A percentile compares a stretch with the other conserved stretches of the same genome.
Evolutionary conservation across 2,888 invertebrate genomes (phyloP).

Genomic region (Teinopalpus imperialis): DNA sequence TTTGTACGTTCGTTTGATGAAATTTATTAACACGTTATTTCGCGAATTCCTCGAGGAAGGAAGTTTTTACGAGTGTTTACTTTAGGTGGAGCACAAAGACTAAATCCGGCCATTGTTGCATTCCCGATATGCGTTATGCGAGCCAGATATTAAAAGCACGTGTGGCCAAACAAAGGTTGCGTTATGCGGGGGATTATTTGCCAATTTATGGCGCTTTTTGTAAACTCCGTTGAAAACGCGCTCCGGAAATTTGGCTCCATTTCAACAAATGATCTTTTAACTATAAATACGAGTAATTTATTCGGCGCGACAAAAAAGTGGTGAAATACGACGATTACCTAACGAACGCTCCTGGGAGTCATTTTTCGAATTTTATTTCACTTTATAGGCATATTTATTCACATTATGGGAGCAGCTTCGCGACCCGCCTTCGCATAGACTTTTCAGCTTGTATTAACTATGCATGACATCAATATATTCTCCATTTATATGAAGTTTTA

Average conservation of each 20-base stretch:
- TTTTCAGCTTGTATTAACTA: no score
- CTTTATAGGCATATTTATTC: slow-evolving; percentile 22
- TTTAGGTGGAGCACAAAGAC: slow-evolving; percentile 70
- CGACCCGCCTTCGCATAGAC: no score
- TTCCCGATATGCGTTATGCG: slow-evolving; percentile 43
- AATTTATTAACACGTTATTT: slow-evolving; percentile 66
- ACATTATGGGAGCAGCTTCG: neutral
- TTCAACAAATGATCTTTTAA: slow-evolving; percentile 79
- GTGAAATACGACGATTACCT: slow-evolving; percentile 50
- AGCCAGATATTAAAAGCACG: slow-evolving; percentile 79
- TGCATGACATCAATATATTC: no score
- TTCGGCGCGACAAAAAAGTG: slow-evolving; percentile 53
- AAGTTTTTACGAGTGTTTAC: slow-evolving; percentile 75
- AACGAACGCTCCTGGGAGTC: slow-evolving; percentile 48
- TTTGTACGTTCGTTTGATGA: slow-evolving; percentile 68
- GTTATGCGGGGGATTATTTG: slow-evolving; percentile 82
- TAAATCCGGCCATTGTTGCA: slow-evolving; percentile 73
- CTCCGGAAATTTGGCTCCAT: slow-evolving; percentile 80
- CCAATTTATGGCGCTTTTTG: slow-evolving; percentile 82
- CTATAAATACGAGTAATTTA: slow-evolving; percentile 70
- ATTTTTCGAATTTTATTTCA: slow-evolving; percentile 17
- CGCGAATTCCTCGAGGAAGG: slow-evolving; percentile 35
- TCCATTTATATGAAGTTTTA: no score
- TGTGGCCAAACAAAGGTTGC: slow-evolving; percentile 82
- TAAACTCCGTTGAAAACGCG: slow-evolving; percentile 75